These are phyloP conservation scores for Acanthosepion lycidas DNA, from an alignment of 2,888 invertebrate species.

Conservation along the genomic window DNA sequence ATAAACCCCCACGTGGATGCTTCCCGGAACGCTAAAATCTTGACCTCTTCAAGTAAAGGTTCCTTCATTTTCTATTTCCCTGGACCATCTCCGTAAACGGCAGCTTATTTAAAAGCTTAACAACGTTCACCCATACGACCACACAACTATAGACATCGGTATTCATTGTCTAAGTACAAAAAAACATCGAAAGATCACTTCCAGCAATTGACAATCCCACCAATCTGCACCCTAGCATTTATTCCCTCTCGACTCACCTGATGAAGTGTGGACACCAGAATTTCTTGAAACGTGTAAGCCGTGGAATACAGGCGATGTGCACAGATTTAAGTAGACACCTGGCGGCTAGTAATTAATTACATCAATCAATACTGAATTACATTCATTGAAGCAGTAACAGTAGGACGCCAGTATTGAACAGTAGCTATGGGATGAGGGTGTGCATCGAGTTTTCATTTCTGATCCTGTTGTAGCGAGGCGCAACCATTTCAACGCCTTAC, in stretches of 20 bases:
- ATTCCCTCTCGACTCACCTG: background rate
- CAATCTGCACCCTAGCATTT: background rate
- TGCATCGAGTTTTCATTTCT: background rate
- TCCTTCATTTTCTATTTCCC: too few relatives aligned
- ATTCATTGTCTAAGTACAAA: too few relatives aligned
- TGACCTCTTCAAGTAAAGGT: too few relatives aligned
- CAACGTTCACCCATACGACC: too few relatives aligned
- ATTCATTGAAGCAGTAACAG: background rate
- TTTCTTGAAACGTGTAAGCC: background rate
- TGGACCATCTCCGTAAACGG: too few relatives aligned
- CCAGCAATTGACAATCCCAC: background rate
- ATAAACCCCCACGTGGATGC: too few relatives aligned
- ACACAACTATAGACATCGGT: too few relatives aligned
- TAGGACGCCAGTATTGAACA: background rate
- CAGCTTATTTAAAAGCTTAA: too few relatives aligned
- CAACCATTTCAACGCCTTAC: background rate
- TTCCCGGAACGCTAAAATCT: too few relatives aligned
- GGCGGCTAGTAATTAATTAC: slow-evolving; percentile 11
- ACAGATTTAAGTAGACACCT: background rate
- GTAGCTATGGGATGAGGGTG: background rate
- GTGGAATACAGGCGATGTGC: background rate
- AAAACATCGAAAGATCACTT: background rate
- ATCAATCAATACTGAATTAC: background rate
- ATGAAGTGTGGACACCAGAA: background rate
- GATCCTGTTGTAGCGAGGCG: background rate